Conservation (phyloP, 2,113 vertebrate genomes). For the Herpailurus yagouaroundi region DNA sequence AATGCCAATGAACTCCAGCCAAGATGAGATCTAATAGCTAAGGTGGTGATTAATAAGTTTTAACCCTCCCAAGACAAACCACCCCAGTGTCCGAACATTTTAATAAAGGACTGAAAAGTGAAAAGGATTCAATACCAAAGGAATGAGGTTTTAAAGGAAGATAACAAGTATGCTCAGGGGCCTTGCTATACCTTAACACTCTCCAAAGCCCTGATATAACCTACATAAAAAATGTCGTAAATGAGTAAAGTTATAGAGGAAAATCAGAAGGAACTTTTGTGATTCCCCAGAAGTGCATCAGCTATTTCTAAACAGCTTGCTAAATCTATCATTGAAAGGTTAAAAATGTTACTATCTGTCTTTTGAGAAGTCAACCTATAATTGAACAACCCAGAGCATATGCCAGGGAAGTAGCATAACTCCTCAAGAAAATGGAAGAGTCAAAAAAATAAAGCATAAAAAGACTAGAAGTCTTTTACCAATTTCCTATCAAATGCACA, state of each 20-base stretch:
- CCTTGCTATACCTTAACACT: background rate
- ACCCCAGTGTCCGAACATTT: background rate
- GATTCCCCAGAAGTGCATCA: background rate
- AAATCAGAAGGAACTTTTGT: background rate
- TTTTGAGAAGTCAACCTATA: slow-evolving; percentile 2
- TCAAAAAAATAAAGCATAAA: background rate
- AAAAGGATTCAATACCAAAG: background rate
- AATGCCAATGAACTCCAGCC: background rate
- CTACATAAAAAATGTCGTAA: background rate
- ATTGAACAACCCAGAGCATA: background rate
- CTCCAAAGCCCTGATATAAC: background rate
- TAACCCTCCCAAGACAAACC: background rate
- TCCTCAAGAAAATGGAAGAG: background rate
- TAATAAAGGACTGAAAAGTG: background rate
- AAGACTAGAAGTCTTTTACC: background rate
- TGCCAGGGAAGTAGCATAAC: background rate
- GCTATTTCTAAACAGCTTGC: background rate
- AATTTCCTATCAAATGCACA: background rate
- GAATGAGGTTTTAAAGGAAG: background rate
- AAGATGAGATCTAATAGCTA: background rate
- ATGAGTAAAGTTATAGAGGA: background rate
- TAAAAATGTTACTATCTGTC: background rate
- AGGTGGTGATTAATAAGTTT: background rate
- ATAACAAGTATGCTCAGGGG: background rate
- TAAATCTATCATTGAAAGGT: background rate